Evolutionary conservation across 1,140 invertebrate genomes (phyloP).

Genomic region (Theocolax elegans): DNA sequence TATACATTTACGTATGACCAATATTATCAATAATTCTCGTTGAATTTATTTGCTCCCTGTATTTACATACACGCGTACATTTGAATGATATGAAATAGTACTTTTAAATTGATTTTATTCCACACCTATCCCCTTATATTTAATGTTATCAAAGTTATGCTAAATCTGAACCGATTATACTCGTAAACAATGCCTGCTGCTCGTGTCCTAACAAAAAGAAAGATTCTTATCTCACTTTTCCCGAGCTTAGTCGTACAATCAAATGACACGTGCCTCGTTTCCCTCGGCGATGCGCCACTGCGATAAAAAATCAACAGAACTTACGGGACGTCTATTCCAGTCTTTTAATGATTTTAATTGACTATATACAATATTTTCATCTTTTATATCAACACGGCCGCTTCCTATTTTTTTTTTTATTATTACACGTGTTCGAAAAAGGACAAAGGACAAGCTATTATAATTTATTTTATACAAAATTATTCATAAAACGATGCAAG

Average conservation of each 20-base stretch:
- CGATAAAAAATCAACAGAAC: conserved; percentile 22
- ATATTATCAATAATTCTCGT: no score
- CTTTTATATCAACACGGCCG: background rate
- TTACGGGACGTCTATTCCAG: background rate
- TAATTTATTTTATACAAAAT: no score
- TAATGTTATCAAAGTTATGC: conserved; percentile 31
- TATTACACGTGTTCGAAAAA: background rate
- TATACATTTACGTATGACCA: no score
- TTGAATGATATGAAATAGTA: no score
- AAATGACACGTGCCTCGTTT: conserved; percentile 34
- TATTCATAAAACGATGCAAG: no score
- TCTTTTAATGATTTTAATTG: conserved; percentile 37
- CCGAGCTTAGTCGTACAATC: conserved; percentile 5
- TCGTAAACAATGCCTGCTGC: conserved; percentile 23
- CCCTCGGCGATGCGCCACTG: conserved; percentile 15
- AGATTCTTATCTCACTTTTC: conserved; percentile 33
- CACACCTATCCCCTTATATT: no score
- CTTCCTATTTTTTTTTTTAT: background rate
- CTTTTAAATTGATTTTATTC: no score
- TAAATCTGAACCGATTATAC: conserved; percentile 21
- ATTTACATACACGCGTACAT: no score
- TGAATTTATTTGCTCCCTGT: no score
- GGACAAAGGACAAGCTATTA: no score
- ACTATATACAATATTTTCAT: conserved; percentile 3
- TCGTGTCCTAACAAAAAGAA: conserved; percentile 16